Evolutionary conservation across 2,888 invertebrate genomes (phyloP).

Genomic region (Cephus pulcher): DNA sequence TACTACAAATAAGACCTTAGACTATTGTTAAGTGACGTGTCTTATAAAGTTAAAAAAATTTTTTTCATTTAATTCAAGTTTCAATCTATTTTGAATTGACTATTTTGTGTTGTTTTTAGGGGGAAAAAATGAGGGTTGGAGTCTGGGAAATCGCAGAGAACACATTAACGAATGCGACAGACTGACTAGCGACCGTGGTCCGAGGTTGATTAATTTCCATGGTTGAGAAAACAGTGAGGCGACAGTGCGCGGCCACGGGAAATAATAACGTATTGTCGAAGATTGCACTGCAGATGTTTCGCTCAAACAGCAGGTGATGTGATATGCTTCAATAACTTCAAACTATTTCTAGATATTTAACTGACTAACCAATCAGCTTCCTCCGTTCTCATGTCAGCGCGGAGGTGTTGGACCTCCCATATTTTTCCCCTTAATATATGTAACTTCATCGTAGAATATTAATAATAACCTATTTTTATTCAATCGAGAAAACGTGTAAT

Average conservation of each 20-base stretch:
- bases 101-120: too few relatives aligned
- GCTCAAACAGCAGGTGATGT: conserved; percentile 54
- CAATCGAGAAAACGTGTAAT: neutral
- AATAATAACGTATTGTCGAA: conserved; percentile 46
- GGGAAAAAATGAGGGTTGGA: too few relatives aligned
- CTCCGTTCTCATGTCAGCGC: neutral
- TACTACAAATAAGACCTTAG: neutral
- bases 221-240: conserved; percentile 57
- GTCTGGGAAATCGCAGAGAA: too few relatives aligned
- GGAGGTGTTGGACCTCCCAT: neutral
- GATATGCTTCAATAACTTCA: conserved; percentile 59
- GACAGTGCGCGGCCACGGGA: conserved; percentile 55
- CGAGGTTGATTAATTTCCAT: conserved; percentile 63
- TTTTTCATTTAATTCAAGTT: neutral
- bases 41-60: neutral
- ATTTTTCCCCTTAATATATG: neutral
- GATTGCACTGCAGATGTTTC: conserved; percentile 41
- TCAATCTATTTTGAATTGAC: neutral
- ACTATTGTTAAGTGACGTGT: neutral
- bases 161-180: neutral
- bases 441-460: neutral
- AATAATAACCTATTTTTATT: neutral
- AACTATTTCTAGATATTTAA: conserved; percentile 49
- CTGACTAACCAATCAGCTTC: neutral
- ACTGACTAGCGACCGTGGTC: conserved; percentile 25